These are phyloP conservation scores for Lanius collurio DNA, from an alignment of 2,113 vertebrate genomes.

Conservation along the genomic window DNA sequence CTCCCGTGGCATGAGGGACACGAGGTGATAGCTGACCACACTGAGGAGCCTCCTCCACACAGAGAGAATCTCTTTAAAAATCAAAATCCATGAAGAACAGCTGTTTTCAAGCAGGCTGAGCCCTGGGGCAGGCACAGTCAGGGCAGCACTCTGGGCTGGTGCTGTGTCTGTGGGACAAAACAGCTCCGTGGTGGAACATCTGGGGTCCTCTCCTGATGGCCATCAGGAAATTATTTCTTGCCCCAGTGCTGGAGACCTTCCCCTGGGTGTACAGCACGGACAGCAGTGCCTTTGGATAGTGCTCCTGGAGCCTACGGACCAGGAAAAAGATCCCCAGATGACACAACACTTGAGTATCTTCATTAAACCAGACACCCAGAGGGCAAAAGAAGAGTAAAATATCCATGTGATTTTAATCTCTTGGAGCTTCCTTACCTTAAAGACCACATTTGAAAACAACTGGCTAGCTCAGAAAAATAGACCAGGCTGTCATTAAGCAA, in stretches of 20 bases:
- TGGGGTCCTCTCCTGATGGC: background rate
- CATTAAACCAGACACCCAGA: background rate
- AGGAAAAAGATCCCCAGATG: background rate
- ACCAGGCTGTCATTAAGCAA: constrained; percentile 23
- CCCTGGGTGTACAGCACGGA: background rate
- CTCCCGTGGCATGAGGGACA: fast-evolving
- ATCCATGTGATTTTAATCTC: background rate
- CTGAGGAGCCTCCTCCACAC: fast-evolving
- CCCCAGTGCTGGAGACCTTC: fast-evolving
- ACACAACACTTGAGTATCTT: background rate
- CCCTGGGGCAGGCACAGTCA: background rate
- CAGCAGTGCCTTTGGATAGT: background rate
- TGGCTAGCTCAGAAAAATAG: background rate
- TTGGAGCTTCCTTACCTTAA: constrained; percentile 10
- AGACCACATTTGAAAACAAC: background rate
- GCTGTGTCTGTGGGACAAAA: fast-evolving
- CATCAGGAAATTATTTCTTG: background rate
- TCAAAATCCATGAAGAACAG: background rate
- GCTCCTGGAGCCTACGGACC: background rate
- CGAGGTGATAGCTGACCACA: fast-evolving
- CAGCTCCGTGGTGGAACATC: background rate
- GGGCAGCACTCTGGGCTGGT: background rate
- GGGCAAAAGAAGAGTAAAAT: background rate
- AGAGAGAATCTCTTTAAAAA: background rate
- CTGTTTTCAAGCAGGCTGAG: background rate